Conservation (phyloP, 2,113 vertebrate species). For the Microcebus murinus region DNA sequence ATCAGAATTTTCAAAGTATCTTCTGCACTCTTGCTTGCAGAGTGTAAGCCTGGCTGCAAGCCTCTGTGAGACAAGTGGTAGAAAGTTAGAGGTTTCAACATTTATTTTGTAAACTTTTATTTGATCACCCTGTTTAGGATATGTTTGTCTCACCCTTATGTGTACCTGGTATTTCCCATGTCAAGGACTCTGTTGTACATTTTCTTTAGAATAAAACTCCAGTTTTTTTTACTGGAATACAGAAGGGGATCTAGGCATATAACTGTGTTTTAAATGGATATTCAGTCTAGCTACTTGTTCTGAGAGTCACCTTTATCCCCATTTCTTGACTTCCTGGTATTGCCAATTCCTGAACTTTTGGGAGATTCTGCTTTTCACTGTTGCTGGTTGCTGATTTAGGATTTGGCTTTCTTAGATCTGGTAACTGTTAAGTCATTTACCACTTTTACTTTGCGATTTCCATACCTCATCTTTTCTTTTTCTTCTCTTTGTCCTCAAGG, state of each 20-base stretch:
- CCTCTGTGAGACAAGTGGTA: background rate
- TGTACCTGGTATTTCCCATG: background rate
- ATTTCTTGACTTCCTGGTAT: slow-evolving; percentile 10
- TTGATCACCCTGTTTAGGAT: background rate
- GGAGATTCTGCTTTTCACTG: slow-evolving; percentile 30
- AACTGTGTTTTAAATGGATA: background rate
- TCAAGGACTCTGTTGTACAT: background rate
- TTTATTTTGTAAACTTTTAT: slow-evolving; percentile 32
- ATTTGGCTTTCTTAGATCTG: background rate
- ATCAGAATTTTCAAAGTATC: background rate
- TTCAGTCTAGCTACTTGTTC: background rate
- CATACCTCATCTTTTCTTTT: background rate
- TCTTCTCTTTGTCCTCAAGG: background rate
- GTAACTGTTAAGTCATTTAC: background rate
- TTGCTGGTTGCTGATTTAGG: background rate
- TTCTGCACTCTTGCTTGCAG: background rate
- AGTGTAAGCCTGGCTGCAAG: background rate
- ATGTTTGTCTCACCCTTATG: background rate
- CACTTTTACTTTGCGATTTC: slow-evolving; percentile 27
- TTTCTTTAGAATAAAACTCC: slow-evolving; percentile 2
- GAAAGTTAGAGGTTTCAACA: background rate
- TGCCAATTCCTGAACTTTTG: background rate
- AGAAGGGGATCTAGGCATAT: background rate
- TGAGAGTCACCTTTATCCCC: background rate
- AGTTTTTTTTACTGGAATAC: background rate